Base-by-base conservation (phyloP, 2,888 invertebrate genomes). In the Hypercompe scribonia region DNA sequence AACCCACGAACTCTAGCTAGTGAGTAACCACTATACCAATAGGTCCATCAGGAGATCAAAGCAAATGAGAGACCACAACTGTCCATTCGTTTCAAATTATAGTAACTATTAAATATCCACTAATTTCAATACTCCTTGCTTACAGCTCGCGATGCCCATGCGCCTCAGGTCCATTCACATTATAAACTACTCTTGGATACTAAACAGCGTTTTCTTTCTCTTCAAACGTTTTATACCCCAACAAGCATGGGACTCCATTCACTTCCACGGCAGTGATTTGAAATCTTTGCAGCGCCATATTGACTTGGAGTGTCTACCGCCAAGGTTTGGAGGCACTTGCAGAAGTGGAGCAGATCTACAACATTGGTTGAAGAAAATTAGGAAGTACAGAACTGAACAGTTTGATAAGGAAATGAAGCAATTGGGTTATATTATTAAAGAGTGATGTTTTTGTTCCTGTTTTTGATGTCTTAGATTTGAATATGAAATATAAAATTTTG, bases 171-270 rank as follows among this genome's bases (percentile, higher is more conserved):
- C 97, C 0, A 96, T 97, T 70, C 98, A 98, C 92, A 96, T 98
- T 76, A 96, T 98, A 50, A 97, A 98, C 91, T 97, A 98, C 90
- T 97, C 97, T 33, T 98, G 98, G 97, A 93, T 97, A 2, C 97
- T 98, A 83, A 97, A 97, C 90, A 96, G 97, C 3, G 97, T 97
- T 80, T 97, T 97, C 88, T 97, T 97, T 77, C 95, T 98, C 50
- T 98, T 98, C 91, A 98, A 97, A 85, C 97, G 97, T 8, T 96
- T 98, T 79, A 94, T 98, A 39, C 97, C 97, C 73, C 95, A 96
- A 46, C 87, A 94, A 33, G 97, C 97, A 93, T 96, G 96, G 87
- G 94, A 96, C 67, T 90, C 86, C 50, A 92, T 95, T 36, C 88
- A 89, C 79, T 95, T 95, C 84, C 95, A 95, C 75, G 94, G 95